Percentiles rank a stretch among this genome's conserved stretches.
Conservation (phyloP, 64 coral and sea anemone species). For the Catalaphyllia jardinei region DNA sequence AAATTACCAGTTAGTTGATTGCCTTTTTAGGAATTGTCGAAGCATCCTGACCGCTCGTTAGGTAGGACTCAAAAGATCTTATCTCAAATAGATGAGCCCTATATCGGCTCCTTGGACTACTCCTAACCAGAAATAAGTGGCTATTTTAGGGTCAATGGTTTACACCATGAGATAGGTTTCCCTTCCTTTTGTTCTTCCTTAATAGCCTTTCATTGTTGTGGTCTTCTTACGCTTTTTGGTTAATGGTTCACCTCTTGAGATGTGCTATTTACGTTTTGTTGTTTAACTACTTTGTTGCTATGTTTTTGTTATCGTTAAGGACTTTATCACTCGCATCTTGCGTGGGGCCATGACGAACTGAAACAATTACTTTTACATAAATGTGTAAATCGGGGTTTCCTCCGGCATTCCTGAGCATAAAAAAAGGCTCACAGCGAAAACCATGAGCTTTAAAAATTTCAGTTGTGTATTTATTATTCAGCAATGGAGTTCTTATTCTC, state of each 20-base stretch:
- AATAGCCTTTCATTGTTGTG: not conserved
- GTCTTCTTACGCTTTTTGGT: not conserved
- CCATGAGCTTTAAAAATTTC: not conserved
- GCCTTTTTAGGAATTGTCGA: constrained; percentile 10
- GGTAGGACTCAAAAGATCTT: not conserved
- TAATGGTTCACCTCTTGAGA: constrained; percentile 18
- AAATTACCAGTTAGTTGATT: not conserved
- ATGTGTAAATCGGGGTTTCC: not conserved
- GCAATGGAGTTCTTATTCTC: not conserved
- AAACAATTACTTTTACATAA: not conserved
- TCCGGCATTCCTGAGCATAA: not conserved
- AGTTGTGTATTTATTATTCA: not conserved
- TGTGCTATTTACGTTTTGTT: constrained; percentile 13
- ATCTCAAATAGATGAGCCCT: constrained; percentile 11
- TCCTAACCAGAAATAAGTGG: not conserved
- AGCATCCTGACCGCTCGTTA: not conserved
- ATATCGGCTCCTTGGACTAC: constrained; percentile 1
- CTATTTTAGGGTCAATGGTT: constrained; percentile 18
- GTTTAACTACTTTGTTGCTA: constrained; percentile 14
- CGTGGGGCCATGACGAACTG: not conserved
- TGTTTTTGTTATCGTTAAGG: constrained; percentile 42
- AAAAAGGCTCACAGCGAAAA: not conserved
- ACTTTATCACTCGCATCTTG: constrained; percentile 5
- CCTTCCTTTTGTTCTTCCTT: not conserved
- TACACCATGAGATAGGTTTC: constrained; percentile 2